phyloP scores from a whole-genome alignment of 1,140 invertebrate genomes.

The Coenobita brevimanus region DNA sequence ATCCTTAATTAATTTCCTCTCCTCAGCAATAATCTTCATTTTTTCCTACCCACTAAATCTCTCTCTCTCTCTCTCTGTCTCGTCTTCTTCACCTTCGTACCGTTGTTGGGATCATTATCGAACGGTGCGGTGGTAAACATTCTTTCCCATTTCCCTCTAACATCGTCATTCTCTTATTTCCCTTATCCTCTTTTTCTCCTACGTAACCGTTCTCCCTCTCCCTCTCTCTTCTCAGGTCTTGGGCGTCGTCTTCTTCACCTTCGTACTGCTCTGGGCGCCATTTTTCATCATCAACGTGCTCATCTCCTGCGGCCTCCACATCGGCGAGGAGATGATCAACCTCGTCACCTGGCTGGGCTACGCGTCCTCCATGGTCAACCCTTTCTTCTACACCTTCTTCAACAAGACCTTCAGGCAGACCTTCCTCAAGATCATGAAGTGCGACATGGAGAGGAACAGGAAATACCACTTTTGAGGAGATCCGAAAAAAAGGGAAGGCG shows the following conservation, averaged over 20 bases:
- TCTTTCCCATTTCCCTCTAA: too few species aligned
- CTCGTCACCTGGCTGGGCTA: conserved; percentile 94
- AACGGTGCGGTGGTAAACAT: too few species aligned
- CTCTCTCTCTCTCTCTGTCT: conserved; percentile 75
- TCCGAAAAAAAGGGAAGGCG: background rate
- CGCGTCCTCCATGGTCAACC: conserved; percentile 94
- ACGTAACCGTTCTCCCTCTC: background rate
- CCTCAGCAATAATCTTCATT: too few species aligned
- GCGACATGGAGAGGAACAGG: conserved; percentile 72
- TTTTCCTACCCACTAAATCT: too few species aligned
- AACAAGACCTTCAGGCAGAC: conserved; percentile 94
- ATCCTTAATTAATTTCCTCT: background rate
- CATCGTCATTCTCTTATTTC: background rate
- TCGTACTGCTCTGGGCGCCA: conserved; percentile 94
- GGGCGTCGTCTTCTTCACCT: conserved; percentile 94
- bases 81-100: conserved; percentile 94
- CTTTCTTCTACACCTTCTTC: conserved; percentile 95
- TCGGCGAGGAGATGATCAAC: conserved; percentile 86
- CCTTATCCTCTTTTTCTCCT: background rate
- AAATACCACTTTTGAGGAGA: conserved; percentile 59
- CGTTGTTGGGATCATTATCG: conserved; percentile 95
- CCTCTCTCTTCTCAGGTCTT: conserved; percentile 77
- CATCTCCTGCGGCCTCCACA: conserved; percentile 84
- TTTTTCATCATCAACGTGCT: conserved; percentile 93
- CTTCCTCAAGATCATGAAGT: conserved; percentile 90